These are phyloP conservation scores for Megaustenia siamemsis DNA, from an alignment of 2,888 invertebrate genomes.

Conservation along the genomic window DNA sequence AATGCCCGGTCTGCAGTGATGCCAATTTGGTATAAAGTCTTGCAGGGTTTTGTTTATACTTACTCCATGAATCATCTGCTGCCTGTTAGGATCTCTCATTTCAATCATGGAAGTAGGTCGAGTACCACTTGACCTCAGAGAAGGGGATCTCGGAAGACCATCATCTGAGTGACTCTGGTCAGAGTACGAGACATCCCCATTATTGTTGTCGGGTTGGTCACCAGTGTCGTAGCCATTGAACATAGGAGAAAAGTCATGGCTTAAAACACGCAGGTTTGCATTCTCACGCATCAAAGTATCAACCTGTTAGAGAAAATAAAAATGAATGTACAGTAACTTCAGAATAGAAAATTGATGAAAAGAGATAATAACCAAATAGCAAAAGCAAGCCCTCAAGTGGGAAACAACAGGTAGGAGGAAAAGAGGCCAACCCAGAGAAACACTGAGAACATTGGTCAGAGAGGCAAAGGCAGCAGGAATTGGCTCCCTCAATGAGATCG, in stretches of 20 bases:
- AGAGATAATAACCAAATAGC: no score
- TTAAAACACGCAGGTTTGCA: slow-evolving; percentile 60
- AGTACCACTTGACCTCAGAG: slow-evolving; percentile 43
- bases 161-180: slow-evolving; percentile 37
- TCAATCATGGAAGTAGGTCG: slow-evolving; percentile 60
- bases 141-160: slow-evolving; percentile 36
- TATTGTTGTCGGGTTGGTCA: slow-evolving; percentile 65
- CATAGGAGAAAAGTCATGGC: slow-evolving; percentile 55
- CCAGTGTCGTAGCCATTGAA: slow-evolving; percentile 78
- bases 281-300: slow-evolving; percentile 90
- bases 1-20: no score
- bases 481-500: no score
- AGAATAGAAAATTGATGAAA: no score
- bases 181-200: background rate
- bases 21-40: no score
- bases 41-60: background rate
- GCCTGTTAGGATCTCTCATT: slow-evolving; percentile 55
- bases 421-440: no score
- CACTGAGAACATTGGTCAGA: no score
- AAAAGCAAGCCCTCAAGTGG: no score
- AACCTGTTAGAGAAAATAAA: slow-evolving; percentile 81
- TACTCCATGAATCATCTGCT: slow-evolving; percentile 53
- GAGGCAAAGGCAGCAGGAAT: no score
- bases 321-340: no score
- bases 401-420: no score